A percentile compares a stretch with the other conserved stretches of the same genome.
These are phyloP conservation scores for Trachelipus rathkii DNA, from an alignment of 1,140 invertebrate genomes.

Conservation along the genomic window DNA sequence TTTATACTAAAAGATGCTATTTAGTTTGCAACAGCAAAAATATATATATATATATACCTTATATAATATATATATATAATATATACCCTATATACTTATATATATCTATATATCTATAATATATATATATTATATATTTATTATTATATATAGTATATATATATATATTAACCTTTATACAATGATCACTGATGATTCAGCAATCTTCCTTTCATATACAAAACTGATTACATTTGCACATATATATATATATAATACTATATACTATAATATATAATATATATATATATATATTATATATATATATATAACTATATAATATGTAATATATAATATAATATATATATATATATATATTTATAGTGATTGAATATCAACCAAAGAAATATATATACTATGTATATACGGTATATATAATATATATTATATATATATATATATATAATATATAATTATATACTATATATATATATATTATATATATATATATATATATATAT, in stretches of 20 bases:
- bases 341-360: constrained; percentile 16
- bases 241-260: not conserved
- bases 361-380: not conserved
- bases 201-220: constrained; percentile 3
- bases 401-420: constrained; percentile 26
- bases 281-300: constrained; percentile 26
- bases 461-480: constrained; percentile 10
- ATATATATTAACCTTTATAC: constrained; percentile 10
- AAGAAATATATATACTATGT: not conserved
- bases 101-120: no score
- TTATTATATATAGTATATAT: not conserved
- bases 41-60: no score
- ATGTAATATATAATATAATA: constrained; percentile 3
- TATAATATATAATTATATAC: constrained; percentile 13
- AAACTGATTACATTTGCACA: constrained; percentile 1
- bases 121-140: no score
- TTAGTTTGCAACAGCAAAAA: no score
- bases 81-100: no score
- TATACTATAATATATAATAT: constrained; percentile 24
- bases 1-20: no score
- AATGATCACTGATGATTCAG: constrained; percentile 17
- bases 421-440: constrained; percentile 23
- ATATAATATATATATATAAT: no score
- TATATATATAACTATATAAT: constrained; percentile 7
- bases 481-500: constrained; percentile 12